These are phyloP conservation scores for Spinus olivaceus DNA, from an alignment of 2,797 vertebrate genomes.

Conservation along the genomic window DNA sequence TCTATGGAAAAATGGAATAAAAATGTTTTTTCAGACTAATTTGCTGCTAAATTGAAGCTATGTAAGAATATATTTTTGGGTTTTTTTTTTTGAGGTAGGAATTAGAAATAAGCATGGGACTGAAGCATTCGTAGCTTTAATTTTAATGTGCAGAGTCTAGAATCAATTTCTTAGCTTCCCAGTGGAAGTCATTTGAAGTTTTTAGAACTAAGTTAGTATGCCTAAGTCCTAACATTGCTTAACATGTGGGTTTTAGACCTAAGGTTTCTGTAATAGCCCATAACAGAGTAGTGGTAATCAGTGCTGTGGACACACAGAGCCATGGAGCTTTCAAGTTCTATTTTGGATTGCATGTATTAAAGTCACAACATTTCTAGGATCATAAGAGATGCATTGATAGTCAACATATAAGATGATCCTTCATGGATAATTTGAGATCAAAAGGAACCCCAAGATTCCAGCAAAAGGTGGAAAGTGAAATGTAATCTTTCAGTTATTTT, in stretches of 20 bases:
- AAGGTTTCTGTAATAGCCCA: background rate
- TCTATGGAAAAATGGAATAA: background rate
- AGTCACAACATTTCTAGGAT: slow-evolving; percentile 31
- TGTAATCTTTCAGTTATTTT: slow-evolving; percentile 53
- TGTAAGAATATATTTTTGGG: background rate
- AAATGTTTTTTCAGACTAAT: background rate
- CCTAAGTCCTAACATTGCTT: background rate
- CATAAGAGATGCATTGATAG: background rate
- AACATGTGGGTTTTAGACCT: background rate
- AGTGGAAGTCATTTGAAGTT: background rate
- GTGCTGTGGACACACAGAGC: background rate
- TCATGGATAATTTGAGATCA: slow-evolving; percentile 52
- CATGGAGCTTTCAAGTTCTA: slow-evolving; percentile 2
- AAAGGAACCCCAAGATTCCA: slow-evolving; percentile 51
- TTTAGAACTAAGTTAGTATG: background rate
- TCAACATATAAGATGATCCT: background rate
- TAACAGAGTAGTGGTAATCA: background rate
- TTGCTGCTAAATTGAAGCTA: background rate
- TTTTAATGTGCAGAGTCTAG: background rate
- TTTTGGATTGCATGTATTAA: slow-evolving; percentile 40
- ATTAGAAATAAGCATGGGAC: background rate
- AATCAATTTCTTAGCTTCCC: background rate
- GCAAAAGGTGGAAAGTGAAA: slow-evolving; percentile 53
- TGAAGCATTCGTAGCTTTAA: background rate
- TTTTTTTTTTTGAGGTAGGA: background rate